Evolutionary conservation across 2,113 vertebrate species (phyloP).

Genomic region (Ptilonorhynchus violaceus): DNA sequence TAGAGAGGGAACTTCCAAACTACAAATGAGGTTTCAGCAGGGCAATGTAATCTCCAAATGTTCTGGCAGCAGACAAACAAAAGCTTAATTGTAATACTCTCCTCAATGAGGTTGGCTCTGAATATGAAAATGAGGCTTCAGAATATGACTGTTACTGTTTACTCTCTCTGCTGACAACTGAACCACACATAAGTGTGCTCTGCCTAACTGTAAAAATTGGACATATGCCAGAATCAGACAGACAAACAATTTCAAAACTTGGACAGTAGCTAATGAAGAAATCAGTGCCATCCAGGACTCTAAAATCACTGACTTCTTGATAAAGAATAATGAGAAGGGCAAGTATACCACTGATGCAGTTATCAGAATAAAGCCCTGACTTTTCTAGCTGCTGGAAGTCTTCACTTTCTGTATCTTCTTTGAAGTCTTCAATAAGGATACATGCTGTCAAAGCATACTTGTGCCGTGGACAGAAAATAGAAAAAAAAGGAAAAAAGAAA

Average conservation of each 20-base stretch:
- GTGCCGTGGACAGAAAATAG: not conserved
- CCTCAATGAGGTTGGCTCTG: not conserved
- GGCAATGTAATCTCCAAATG: not conserved
- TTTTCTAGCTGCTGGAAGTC: not conserved
- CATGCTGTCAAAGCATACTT: not conserved
- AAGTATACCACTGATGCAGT: not conserved
- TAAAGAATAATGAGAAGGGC: not conserved
- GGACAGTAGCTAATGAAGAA: not conserved
- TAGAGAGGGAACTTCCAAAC: not conserved
- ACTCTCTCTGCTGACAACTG: not conserved
- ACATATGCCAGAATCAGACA: not conserved
- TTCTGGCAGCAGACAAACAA: not conserved
- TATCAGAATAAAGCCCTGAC: not conserved
- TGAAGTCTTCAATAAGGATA: not conserved
- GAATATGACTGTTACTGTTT: not conserved
- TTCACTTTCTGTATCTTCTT: not conserved
- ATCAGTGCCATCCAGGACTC: not conserved
- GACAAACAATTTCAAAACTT: not conserved
- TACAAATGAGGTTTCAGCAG: rapidly evolving
- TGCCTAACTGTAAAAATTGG: rapidly evolving
- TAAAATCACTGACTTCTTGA: not conserved
- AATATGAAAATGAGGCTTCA: not conserved
- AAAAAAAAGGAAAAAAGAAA: too few relatives aligned
- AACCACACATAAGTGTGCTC: not conserved
- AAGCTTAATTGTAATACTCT: not conserved